Percentiles rank a stretch among this genome's conserved stretches.
phyloP scores from a whole-genome alignment of 2,113 vertebrate genomes.

The Mobula hypostoma region DNA sequence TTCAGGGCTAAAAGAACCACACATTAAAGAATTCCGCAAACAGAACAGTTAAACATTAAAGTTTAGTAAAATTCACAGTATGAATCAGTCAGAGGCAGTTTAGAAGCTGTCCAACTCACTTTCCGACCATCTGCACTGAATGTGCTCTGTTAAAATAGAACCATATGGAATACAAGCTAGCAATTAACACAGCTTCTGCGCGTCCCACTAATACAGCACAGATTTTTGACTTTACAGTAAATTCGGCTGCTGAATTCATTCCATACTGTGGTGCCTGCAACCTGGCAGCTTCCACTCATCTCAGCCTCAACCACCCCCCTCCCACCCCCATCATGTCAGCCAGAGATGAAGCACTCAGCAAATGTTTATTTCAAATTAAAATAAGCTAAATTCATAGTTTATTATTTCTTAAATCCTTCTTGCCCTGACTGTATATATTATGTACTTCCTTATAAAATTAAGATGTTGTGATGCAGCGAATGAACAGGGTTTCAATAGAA shows the following conservation, averaged over 20 bases:
- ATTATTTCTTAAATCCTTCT: not conserved
- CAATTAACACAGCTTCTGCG: slow-evolving; percentile 86
- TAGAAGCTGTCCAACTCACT: slow-evolving; percentile 71
- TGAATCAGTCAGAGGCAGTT: slow-evolving; percentile 70
- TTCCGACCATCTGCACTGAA: slow-evolving; percentile 90
- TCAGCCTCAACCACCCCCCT: slow-evolving; percentile 52
- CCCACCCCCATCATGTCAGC: not conserved
- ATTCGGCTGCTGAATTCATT: slow-evolving; percentile 80
- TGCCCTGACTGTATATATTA: not conserved
- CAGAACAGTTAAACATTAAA: slow-evolving; percentile 60
- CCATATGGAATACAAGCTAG: slow-evolving; percentile 91
- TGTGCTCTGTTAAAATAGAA: slow-evolving; percentile 89
- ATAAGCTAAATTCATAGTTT: slow-evolving; percentile 23
- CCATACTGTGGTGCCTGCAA: slow-evolving; percentile 71
- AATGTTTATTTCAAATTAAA: slow-evolving; percentile 19
- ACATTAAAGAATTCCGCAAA: slow-evolving; percentile 60
- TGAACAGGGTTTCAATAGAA: too few species aligned
- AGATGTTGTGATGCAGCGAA: not conserved
- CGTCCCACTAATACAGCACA: slow-evolving; percentile 74
- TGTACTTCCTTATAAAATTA: not conserved
- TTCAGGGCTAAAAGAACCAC: slow-evolving; percentile 64
- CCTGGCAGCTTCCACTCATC: slow-evolving; percentile 60
- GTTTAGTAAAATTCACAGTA: slow-evolving; percentile 61
- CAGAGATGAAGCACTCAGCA: not conserved
- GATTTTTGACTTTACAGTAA: slow-evolving; percentile 78